Percentiles rank a stretch among this genome's conserved stretches.
phyloP scores from a whole-genome alignment of 1,140 invertebrate genomes.

The Pentalonia nigronervosa region DNA sequence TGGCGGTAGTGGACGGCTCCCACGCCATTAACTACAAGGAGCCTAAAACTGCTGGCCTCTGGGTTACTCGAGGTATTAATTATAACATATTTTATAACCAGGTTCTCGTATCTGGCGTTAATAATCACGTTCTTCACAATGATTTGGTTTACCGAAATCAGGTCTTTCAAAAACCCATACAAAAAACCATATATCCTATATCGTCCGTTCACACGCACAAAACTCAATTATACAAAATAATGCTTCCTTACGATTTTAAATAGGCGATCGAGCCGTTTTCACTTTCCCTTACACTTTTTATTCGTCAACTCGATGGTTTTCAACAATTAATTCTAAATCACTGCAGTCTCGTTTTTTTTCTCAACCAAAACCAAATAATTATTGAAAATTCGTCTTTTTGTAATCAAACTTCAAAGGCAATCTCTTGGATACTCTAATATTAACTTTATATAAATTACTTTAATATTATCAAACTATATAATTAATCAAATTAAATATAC shows the following conservation, averaged over 20 bases:
- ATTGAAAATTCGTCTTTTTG: background rate
- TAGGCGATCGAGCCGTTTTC: background rate
- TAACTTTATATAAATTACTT: background rate
- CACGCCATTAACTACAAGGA: background rate
- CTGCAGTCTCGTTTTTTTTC: background rate
- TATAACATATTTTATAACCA: background rate
- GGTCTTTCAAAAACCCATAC: background rate
- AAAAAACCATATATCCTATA: background rate
- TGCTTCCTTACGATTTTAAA: background rate
- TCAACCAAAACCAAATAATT: background rate
- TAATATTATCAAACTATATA: background rate
- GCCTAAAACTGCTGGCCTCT: background rate
- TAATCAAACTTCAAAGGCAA: background rate
- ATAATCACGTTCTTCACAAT: background rate
- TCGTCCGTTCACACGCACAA: background rate
- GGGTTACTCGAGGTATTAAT: background rate
- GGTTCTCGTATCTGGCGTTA: background rate
- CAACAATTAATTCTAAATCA: background rate
- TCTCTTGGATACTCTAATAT: background rate
- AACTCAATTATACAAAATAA: no score
- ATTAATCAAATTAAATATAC: background rate
- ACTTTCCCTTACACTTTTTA: background rate
- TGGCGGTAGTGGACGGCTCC: background rate
- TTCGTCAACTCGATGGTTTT: background rate
- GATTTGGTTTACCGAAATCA: background rate